These are phyloP conservation scores for Papilio dardanus DNA, from an alignment of 1,140 invertebrate genomes.

Conservation along the genomic window DNA sequence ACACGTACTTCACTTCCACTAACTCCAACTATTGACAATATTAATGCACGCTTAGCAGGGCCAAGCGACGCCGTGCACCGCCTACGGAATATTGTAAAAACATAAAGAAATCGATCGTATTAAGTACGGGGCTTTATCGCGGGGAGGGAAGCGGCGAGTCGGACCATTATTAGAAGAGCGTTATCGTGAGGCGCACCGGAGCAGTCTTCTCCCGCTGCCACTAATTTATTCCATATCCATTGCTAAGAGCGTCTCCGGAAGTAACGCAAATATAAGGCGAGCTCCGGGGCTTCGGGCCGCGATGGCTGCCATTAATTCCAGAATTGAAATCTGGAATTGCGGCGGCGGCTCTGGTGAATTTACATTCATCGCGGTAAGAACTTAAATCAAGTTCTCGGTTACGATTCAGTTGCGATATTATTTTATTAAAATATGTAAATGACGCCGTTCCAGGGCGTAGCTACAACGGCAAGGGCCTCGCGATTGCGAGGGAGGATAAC, in stretches of 20 bases:
- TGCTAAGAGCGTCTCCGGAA: conserved; percentile 76
- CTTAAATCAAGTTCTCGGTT: conserved; percentile 82
- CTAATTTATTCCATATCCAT: conserved; percentile 80
- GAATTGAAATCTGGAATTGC: conserved; percentile 82
- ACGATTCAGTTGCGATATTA: conserved; percentile 82
- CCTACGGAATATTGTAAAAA: conserved; percentile 66
- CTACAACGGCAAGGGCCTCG: conserved; percentile 70
- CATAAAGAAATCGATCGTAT: conserved; percentile 41
- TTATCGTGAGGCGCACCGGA: conserved; percentile 21
- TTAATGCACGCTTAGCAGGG: conserved; percentile 81
- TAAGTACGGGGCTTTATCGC: conserved; percentile 7
- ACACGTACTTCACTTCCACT: conserved; percentile 81
- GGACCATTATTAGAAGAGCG: conserved; percentile 26
- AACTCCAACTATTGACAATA: conserved; percentile 82
- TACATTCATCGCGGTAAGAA: conserved; percentile 82
- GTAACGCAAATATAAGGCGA: conserved; percentile 81
- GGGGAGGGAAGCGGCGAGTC: neutral
- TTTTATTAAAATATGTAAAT: conserved; percentile 83
- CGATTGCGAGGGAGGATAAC: conserved; percentile 70
- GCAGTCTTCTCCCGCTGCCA: conserved; percentile 51
- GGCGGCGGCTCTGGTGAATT: conserved; percentile 76
- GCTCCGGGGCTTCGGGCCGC: conserved; percentile 69
- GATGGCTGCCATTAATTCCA: conserved; percentile 79
- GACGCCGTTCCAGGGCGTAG: conserved; percentile 69
- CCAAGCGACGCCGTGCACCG: conserved; percentile 68